Conservation (phyloP, 2,113 vertebrate genomes). For the Plestiodon gilberti region DNA sequence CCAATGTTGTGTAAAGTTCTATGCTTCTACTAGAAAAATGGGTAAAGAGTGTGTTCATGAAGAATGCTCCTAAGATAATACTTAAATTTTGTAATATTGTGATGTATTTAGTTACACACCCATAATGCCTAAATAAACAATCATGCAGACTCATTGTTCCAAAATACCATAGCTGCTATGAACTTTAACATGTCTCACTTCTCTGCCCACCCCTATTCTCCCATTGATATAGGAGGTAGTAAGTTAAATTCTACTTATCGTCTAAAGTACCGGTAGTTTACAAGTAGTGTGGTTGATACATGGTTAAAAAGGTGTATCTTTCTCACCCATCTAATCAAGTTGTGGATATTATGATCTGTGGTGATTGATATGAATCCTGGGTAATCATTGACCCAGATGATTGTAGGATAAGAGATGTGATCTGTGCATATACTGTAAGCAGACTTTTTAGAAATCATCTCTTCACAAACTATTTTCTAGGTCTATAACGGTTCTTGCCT, state of each 20-base stretch:
- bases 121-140: conserved; percentile 76
- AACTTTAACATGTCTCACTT: background rate
- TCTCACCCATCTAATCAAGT: background rate
- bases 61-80: conserved; percentile 61
- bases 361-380: background rate
- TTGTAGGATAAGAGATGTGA: background rate
- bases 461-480: background rate
- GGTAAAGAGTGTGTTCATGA: conserved; percentile 64
- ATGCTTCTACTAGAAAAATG: conserved; percentile 55
- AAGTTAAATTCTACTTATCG: no score
- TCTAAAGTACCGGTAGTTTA: no score
- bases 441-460: background rate
- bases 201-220: no score
- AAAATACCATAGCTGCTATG: conserved; percentile 65
- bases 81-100: conserved; percentile 66
- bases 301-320: background rate
- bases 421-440: background rate
- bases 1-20: background rate
- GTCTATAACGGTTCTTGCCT: background rate
- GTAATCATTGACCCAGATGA: background rate
- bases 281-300: background rate
- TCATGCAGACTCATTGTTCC: conserved; percentile 60
- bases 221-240: no score
- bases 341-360: background rate
- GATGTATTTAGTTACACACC: conserved; percentile 69